Evolutionary conservation across 2,888 invertebrate species (phyloP).

Genomic region (Dasysyrphus albostriatus): DNA sequence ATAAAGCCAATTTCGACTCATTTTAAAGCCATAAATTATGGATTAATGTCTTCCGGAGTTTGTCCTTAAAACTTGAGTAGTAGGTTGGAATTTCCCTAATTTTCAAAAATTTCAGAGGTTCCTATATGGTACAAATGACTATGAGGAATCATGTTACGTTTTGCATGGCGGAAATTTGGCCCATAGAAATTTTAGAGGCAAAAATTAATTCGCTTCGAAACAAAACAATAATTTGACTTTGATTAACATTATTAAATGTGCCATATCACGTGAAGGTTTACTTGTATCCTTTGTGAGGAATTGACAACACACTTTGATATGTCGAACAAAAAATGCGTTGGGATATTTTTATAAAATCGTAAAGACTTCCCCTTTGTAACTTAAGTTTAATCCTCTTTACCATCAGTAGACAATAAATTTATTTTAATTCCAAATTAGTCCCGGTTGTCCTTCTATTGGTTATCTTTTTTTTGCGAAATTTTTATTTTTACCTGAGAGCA

Average conservation of each 20-base stretch:
- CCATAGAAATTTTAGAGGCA: not conserved
- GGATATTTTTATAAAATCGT: constrained; percentile 28
- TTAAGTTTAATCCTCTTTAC: constrained; percentile 47
- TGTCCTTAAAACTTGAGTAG: constrained; percentile 8
- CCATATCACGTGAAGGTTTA: too few species aligned
- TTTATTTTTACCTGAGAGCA: constrained; percentile 43
- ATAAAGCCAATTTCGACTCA: constrained; percentile 15
- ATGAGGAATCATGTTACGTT: not conserved
- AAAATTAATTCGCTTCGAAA: not conserved
- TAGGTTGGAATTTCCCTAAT: not conserved
- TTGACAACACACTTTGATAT: not conserved
- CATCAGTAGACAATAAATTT: not conserved
- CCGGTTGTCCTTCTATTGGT: constrained; percentile 41
- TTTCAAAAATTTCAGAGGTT: not conserved
- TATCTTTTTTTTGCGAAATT: constrained; percentile 29
- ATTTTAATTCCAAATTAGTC: constrained; percentile 52
- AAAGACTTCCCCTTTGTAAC: not conserved
- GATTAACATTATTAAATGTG: too few species aligned
- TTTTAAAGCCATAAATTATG: constrained; percentile 5
- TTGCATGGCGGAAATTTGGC: not conserved
- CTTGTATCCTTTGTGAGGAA: not conserved
- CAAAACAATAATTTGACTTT: too few species aligned
- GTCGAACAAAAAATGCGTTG: not conserved
- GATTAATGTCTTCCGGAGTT: constrained; percentile 21
- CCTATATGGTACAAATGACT: not conserved